phyloP scores from a whole-genome alignment of 30 jellyfish, hydroid and myxozoan genomes.

The Aurelia aurita complex sp. Pacific region DNA sequence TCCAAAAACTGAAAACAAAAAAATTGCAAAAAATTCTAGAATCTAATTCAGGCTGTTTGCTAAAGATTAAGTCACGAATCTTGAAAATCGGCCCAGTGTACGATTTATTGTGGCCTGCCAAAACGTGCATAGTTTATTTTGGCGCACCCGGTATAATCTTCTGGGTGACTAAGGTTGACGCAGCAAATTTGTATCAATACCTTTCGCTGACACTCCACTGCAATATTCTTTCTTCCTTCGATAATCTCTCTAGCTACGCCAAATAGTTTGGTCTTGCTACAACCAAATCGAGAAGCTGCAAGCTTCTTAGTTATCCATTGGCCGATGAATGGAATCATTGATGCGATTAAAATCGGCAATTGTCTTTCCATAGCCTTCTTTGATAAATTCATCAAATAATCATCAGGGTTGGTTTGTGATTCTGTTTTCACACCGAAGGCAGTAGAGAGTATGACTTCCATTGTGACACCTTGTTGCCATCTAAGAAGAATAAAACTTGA shows the following conservation, averaged over 20 bases:
- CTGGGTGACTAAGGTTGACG: too few species aligned
- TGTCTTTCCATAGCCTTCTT: slow-evolving; percentile 24
- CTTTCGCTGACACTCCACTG: background rate
- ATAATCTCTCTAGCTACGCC: slow-evolving; percentile 47
- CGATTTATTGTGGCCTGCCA: too few species aligned
- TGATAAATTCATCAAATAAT: slow-evolving; percentile 21
- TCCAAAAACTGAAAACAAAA: too few species aligned
- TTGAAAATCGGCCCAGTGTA: too few species aligned
- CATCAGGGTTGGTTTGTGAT: slow-evolving; percentile 63
- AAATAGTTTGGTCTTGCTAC: background rate
- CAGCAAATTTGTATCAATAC: background rate
- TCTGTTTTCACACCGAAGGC: slow-evolving; percentile 59
- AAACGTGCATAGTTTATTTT: too few species aligned
- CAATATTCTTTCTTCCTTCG: slow-evolving; percentile 10
- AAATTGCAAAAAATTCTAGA: too few species aligned
- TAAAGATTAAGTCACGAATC: too few species aligned
- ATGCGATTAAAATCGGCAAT: background rate
- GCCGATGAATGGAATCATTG: slow-evolving; percentile 58
- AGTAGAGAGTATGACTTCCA: slow-evolving; percentile 56
- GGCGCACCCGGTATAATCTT: too few species aligned
- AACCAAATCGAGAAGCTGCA: slow-evolving; percentile 23
- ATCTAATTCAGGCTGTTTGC: too few species aligned
- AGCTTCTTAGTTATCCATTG: background rate
- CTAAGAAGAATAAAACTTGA: slow-evolving; percentile 5
- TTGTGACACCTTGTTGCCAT: slow-evolving; percentile 47